Evolutionary conservation across 1,140 invertebrate genomes (phyloP).

Genomic region (Chironomus tepperi): DNA sequence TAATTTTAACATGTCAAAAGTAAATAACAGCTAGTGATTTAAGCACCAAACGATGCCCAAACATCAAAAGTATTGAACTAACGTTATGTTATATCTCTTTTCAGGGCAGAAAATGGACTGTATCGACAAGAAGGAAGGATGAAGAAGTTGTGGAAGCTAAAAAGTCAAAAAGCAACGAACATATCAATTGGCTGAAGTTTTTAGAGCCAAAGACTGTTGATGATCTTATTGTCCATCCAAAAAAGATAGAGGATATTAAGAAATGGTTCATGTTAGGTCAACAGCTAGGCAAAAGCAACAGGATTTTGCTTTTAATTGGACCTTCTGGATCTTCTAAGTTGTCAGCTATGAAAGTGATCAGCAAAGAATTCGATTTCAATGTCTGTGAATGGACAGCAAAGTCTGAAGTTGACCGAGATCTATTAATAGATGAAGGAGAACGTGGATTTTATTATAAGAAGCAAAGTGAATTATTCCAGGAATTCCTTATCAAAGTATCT

Average conservation of each 20-base stretch:
- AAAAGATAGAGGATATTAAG: constrained; percentile 53
- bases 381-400: constrained; percentile 65
- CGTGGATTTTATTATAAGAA: constrained; percentile 41
- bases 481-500: constrained; percentile 57
- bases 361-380: constrained; percentile 47
- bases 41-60: too few relatives aligned
- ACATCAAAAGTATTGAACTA: too few relatives aligned
- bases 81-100: too few relatives aligned
- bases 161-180: neutral
- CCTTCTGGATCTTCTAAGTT: constrained; percentile 66
- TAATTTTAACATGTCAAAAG: too few relatives aligned
- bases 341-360: constrained; percentile 48
- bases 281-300: constrained; percentile 39
- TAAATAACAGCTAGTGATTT: too few relatives aligned
- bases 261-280: constrained; percentile 42
- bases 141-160: too few relatives aligned
- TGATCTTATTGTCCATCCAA: constrained; percentile 51
- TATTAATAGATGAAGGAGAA: constrained; percentile 28
- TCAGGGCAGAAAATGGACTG: too few relatives aligned
- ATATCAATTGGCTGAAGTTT: constrained; percentile 46
- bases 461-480: constrained; percentile 55
- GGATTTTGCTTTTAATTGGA: constrained; percentile 54
- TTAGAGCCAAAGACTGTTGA: constrained; percentile 43
- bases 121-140: too few relatives aligned
- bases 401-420: constrained; percentile 43